Conservation (phyloP, 2,113 vertebrate genomes). For the Cisticola juncidis region DNA sequence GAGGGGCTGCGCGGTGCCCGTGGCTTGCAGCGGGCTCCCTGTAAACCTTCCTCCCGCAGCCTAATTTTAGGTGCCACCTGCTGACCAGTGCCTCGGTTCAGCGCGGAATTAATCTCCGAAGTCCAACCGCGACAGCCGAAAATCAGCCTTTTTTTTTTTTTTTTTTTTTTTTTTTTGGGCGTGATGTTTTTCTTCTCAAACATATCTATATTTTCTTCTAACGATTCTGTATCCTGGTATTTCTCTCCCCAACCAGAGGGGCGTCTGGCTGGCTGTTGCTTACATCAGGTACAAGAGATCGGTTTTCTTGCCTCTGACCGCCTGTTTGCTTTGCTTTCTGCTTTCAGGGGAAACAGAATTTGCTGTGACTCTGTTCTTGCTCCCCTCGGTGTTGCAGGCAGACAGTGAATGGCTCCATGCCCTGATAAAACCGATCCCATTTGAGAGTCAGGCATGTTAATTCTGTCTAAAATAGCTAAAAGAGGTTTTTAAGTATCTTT, state of each 20-base stretch:
- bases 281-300: background rate
- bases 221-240: rapidly evolving
- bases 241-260: background rate
- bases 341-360: background rate
- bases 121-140: background rate
- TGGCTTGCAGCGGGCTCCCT: background rate
- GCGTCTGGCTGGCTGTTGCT: background rate
- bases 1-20: background rate
- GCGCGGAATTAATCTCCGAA: background rate
- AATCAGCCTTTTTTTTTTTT: background rate
- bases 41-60: background rate
- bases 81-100: slow-evolving; percentile 28
- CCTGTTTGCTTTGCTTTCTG: background rate
- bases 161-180: background rate
- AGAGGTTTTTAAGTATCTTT: background rate
- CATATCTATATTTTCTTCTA: rapidly evolving
- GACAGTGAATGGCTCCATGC: background rate
- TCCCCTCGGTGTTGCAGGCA: background rate
- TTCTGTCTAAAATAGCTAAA: background rate
- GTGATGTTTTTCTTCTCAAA: background rate
- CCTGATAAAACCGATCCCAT: background rate
- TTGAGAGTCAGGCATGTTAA: background rate
- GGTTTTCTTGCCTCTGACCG: rapidly evolving
- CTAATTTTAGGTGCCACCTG: slow-evolving; percentile 65
- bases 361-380: background rate